These are phyloP conservation scores for Mactra quadrangularis DNA, from an alignment of 1,140 invertebrate genomes.

Conservation along the genomic window DNA sequence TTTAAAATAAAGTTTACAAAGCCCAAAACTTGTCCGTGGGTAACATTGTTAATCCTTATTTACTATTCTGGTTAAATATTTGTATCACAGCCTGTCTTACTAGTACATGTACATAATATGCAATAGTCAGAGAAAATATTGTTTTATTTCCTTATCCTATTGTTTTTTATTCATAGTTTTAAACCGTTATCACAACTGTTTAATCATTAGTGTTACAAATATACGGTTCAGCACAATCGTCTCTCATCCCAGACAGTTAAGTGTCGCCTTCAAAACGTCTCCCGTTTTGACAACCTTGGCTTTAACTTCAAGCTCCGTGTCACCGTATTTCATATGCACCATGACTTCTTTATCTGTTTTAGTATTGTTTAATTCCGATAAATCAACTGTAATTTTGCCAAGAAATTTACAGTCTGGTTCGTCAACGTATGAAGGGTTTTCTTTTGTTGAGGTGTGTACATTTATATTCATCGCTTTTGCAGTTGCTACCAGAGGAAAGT, in stretches of 20 bases:
- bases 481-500: background rate
- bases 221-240: no score
- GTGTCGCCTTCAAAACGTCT: conserved; percentile 41
- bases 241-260: conserved; percentile 65
- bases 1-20: no score
- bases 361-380: conserved; percentile 37
- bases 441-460: conserved; percentile 15
- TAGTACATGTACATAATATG: no score
- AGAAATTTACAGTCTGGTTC: conserved; percentile 55
- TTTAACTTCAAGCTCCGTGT: conserved; percentile 65
- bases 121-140: no score
- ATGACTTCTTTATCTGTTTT: conserved; percentile 43
- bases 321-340: conserved; percentile 61
- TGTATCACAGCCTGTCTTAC: no score
- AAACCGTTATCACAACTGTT: no score
- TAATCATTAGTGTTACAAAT: no score
- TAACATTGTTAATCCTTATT: no score
- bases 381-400: conserved; percentile 46
- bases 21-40: no score
- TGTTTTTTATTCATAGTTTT: no score
- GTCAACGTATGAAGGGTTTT: conserved; percentile 20
- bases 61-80: no score
- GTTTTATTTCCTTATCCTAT: no score
- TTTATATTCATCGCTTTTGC: background rate
- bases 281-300: conserved; percentile 49